Percentiles rank a stretch among this genome's conserved stretches.
Evolutionary conservation across 2,113 vertebrate genomes (phyloP).

Genomic region (Ciconia boyciana): DNA sequence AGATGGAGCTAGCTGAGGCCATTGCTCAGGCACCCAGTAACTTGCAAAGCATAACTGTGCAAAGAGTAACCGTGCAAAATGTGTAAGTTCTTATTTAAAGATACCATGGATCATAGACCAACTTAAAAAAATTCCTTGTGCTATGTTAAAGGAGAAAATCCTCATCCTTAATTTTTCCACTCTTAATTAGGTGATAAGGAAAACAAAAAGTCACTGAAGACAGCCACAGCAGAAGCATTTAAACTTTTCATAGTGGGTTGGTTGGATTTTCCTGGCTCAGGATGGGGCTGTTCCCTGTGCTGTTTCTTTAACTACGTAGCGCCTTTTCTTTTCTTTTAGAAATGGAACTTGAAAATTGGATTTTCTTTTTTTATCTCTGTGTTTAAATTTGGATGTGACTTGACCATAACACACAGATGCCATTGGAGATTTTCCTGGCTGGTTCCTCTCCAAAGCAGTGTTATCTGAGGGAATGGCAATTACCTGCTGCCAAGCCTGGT

Average conservation of each 20-base stretch:
- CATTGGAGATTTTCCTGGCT: neutral
- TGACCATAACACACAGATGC: neutral
- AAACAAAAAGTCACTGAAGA: neutral
- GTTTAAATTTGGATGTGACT: slow-evolving; percentile 14
- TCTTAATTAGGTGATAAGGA: neutral
- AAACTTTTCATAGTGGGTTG: neutral
- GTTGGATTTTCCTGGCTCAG: neutral
- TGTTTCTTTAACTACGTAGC: neutral
- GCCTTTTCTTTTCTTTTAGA: slow-evolving; percentile 2
- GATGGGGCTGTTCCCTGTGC: neutral
- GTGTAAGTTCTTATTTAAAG: neutral
- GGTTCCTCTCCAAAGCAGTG: neutral
- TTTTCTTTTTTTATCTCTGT: neutral
- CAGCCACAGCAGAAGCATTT: neutral
- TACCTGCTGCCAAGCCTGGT: neutral
- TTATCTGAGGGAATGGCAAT: neutral
- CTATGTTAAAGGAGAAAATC: neutral
- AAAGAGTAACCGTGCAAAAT: neutral
- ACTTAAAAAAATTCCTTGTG: neutral
- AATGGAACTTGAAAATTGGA: neutral
- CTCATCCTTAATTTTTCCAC: neutral
- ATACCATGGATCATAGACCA: neutral
- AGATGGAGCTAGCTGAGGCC: neutral
- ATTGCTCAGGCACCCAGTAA: neutral
- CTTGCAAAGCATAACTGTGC: neutral